Evolutionary conservation across 2,113 vertebrate species (phyloP).

Genomic region (Noctilio leporinus): DNA sequence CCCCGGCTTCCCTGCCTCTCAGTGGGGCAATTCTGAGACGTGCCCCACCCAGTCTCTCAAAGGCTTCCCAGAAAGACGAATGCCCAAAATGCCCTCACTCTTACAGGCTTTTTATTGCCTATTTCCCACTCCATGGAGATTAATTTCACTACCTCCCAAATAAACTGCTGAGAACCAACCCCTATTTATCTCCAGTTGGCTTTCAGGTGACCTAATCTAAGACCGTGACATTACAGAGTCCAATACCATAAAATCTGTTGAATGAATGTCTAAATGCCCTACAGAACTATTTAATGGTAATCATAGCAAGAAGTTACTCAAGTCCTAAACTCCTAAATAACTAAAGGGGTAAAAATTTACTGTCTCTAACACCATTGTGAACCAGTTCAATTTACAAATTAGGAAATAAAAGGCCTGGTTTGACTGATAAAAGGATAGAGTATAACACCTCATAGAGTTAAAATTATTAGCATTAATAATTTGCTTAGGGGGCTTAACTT

Average conservation of each 20-base stretch:
- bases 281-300: neutral
- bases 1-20: neutral
- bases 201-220: neutral
- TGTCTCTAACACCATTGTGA: neutral
- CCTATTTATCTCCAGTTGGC: neutral
- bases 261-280: neutral
- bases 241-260: neutral
- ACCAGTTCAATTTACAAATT: neutral
- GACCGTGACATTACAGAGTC: neutral
- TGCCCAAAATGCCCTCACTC: neutral
- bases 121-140: neutral
- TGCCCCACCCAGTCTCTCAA: neutral
- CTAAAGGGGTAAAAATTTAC: neutral
- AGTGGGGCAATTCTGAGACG: neutral
- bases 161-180: neutral
- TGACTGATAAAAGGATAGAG: neutral
- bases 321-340: neutral
- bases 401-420: neutral
- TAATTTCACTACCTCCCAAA: neutral
- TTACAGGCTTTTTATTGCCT: neutral
- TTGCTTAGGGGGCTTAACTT: neutral
- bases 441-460: neutral
- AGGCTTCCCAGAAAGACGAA: neutral
- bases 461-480: neutral
- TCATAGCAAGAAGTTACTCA: neutral